Percentiles rank a stretch among this genome's conserved stretches.
phyloP scores from a whole-genome alignment of 2,888 invertebrate genomes.

The Leucophora obtusa region DNA sequence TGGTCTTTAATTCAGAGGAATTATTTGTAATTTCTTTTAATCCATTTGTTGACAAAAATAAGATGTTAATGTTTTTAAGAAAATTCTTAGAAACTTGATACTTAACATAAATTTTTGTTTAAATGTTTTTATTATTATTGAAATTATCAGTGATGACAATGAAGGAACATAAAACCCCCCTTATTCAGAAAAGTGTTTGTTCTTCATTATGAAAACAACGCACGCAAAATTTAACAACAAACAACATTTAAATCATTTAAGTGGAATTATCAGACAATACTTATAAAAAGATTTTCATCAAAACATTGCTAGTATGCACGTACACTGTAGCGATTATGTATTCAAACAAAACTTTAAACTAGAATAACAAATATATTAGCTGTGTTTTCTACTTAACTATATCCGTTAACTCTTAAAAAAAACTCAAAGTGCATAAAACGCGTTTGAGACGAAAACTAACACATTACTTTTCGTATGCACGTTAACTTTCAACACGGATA shows the following conservation, averaged over 20 bases:
- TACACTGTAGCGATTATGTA: not conserved
- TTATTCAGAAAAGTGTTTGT: not conserved
- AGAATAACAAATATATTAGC: too few species aligned
- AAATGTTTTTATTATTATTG: not conserved
- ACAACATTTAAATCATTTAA: slow-evolving; percentile 57
- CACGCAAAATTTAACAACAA: slow-evolving; percentile 52
- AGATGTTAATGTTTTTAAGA: too few species aligned
- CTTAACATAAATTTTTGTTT: not conserved
- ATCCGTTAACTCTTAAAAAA: too few species aligned
- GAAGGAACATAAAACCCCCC: slow-evolving; percentile 9
- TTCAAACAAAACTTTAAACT: not conserved
- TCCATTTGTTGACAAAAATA: too few species aligned
- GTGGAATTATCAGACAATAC: slow-evolving; percentile 37
- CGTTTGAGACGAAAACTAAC: too few species aligned
- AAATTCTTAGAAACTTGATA: too few species aligned
- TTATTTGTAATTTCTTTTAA: too few species aligned
- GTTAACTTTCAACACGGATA: too few species aligned
- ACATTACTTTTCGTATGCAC: too few species aligned
- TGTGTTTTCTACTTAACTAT: too few species aligned
- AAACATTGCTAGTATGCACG: slow-evolving; percentile 1
- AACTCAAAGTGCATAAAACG: too few species aligned
- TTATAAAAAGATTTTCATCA: slow-evolving; percentile 21
- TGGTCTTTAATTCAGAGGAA: too few species aligned
- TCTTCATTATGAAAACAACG: slow-evolving; percentile 51
- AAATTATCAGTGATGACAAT: slow-evolving; percentile 39